Base-by-base conservation (phyloP, 2,797 vertebrate genomes). In the Lutjanus argentimaculatus region DNA sequence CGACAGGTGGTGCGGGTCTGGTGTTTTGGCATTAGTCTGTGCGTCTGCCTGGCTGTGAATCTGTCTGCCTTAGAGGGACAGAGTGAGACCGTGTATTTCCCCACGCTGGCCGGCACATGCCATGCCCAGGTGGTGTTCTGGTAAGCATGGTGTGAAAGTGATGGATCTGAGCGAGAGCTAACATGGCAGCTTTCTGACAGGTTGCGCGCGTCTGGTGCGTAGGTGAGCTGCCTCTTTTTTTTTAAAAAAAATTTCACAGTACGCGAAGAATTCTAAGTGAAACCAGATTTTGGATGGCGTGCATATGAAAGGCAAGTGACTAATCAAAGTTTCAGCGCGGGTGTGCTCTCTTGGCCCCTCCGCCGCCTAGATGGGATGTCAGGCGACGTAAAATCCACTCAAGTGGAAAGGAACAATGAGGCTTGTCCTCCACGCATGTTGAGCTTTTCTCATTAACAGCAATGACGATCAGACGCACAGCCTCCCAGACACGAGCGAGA, bases 101-200 rank as follows among this genome's bases (percentile, higher is more conserved):
- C 67, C 3, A 1, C 51, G 63, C 80, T 74, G 81, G 83, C 84
- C 70, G 42, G 61, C 53, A 30, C 59, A 30, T 61, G 85, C 87
- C 66, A 7, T 73, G 89, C 87, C 91, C 92, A 93, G 92, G 89
- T 91, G 92, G 91, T 40, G 93, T 93, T 91, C 87, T 89, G 86
- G 79, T 87, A 67, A 90, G 77, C 55, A 7, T 21, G 73, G 86
- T 87, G 88, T 80, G 88, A 93, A 92, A 85, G 88, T 72, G 90
- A 85, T 57, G 73, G 85, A 90, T 88, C 51, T 40, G 73, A 83
- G 88, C 13, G 53, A 67, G 51, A 49, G 77, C 81, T 67, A 85
- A 77, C 79, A 21, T 25, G 75, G 87, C 88, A 78, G 80, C 71
- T 83, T 67, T 85, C 43, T 76, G 85, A 84, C 89, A 90, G 90